Evolutionary conservation across 2,888 invertebrate species (phyloP).

Genomic region (Neuroscelio doddi): DNA sequence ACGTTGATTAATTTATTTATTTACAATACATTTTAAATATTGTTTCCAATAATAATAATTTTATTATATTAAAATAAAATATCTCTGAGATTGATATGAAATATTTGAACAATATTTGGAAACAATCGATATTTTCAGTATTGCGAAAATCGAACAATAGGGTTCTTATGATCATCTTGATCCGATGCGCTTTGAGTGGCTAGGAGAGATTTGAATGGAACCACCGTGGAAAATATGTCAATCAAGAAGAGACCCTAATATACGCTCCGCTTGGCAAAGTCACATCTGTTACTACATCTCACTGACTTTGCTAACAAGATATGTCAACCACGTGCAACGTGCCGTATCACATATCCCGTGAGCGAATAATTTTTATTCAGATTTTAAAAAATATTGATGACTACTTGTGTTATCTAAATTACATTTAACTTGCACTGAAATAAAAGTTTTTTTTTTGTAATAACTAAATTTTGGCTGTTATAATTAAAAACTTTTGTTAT

Average conservation of each 20-base stretch:
- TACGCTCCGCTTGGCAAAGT: slow-evolving; percentile 59
- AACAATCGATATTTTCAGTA: slow-evolving; percentile 27
- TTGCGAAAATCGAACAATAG: slow-evolving; percentile 36
- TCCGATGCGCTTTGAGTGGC: slow-evolving; percentile 38
- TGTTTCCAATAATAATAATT: too few species aligned
- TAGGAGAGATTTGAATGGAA: slow-evolving; percentile 47
- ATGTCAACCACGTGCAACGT: slow-evolving; percentile 29
- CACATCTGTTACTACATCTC: slow-evolving; percentile 60
- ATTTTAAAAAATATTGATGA: slow-evolving; percentile 1
- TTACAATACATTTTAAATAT: too few species aligned
- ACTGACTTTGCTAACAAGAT: slow-evolving; percentile 45
- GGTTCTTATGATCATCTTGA: slow-evolving; percentile 38
- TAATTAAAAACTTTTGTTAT: too few species aligned
- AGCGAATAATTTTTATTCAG: slow-evolving; percentile 23
- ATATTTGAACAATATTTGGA: slow-evolving; percentile 19
- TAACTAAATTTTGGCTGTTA: too few species aligned
- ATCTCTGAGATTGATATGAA: too few species aligned
- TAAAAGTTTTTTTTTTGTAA: too few species aligned
- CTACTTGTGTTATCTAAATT: too few species aligned
- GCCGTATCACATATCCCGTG: slow-evolving; percentile 18
- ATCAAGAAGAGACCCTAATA: slow-evolving; percentile 60
- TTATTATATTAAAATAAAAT: too few species aligned
- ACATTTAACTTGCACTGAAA: too few species aligned
- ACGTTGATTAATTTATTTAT: too few species aligned
- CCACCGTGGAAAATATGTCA: slow-evolving; percentile 68